Conservation (phyloP, 1,140 invertebrate genomes). For the Hycleus cichorii region DNA sequence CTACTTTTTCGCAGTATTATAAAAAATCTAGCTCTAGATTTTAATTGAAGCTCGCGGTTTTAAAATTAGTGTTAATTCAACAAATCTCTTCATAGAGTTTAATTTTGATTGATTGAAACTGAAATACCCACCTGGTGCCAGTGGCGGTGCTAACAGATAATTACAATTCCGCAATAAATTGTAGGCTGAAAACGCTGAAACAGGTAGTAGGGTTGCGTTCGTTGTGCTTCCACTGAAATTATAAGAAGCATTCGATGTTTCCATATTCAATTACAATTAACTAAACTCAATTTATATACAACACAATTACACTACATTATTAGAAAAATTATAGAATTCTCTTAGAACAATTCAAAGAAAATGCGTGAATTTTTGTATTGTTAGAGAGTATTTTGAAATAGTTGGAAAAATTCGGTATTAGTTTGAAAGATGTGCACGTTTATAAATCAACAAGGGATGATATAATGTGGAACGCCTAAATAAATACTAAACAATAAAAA, state of each 20-base stretch:
- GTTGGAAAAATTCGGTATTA: background rate
- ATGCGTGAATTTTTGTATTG: too few relatives aligned
- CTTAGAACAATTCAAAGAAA: too few relatives aligned
- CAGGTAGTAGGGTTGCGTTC: conserved; percentile 16
- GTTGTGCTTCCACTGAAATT: conserved; percentile 15
- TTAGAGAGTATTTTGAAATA: background rate
- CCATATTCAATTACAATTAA: conserved; percentile 17
- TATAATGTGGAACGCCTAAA: conserved; percentile 4
- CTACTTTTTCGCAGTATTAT: too few relatives aligned
- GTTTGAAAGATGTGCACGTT: conserved; percentile 5
- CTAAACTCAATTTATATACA: background rate
- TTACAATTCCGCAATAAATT: conserved; percentile 37
- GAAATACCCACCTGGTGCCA: conserved; percentile 25
- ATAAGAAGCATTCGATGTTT: conserved; percentile 17
- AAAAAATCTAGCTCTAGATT: too few relatives aligned
- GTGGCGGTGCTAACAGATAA: conserved; percentile 30
- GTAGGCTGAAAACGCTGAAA: conserved; percentile 36
- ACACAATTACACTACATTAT: background rate
- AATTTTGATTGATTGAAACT: background rate
- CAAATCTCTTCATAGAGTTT: too few relatives aligned
- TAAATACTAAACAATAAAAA: conserved; percentile 24
- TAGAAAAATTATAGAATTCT: background rate
- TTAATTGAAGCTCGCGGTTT: too few relatives aligned
- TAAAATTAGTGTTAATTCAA: too few relatives aligned
- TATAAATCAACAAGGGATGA: background rate